Conservation (phyloP, 2,113 vertebrate species). For the Hypocryptadius cinnamomeus region DNA sequence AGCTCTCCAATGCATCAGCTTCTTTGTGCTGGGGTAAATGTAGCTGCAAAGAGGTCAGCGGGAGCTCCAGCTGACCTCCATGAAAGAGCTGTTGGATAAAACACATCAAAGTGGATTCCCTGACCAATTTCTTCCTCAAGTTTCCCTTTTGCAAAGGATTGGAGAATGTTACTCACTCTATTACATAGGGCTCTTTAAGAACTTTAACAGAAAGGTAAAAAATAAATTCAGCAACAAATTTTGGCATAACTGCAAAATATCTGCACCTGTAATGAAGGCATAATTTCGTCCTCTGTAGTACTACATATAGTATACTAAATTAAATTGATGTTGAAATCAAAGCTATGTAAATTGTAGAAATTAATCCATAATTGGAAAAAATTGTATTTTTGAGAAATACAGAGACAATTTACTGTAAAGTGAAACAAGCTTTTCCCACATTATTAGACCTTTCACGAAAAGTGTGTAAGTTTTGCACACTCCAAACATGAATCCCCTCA, state of each 20-base stretch:
- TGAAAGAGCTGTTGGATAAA: not conserved
- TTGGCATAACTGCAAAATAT: not conserved
- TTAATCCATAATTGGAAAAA: not conserved
- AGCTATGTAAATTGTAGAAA: not conserved
- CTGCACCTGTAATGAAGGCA: not conserved
- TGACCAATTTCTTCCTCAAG: not conserved
- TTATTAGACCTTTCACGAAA: not conserved
- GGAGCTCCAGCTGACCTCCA: not conserved
- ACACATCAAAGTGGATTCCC: not conserved
- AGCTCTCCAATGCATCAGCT: not conserved
- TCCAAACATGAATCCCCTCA: not conserved
- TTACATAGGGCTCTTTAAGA: not conserved
- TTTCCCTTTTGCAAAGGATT: not conserved
- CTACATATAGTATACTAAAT: not conserved
- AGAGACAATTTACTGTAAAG: not conserved
- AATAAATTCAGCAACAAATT: not conserved
- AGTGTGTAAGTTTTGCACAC: not conserved
- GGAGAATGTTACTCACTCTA: not conserved
- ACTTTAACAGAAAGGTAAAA: not conserved
- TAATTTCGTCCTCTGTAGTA: not conserved
- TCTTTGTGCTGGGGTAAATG: not conserved
- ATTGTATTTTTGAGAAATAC: not conserved
- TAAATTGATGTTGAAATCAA: not conserved
- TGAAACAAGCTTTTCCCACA: not conserved
- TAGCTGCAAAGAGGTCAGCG: not conserved